Evolutionary conservation across 2,113 vertebrate genomes (phyloP), one percentile per base, ranked within the genome.

Genomic region (Siphamia tubifer): DNA sequence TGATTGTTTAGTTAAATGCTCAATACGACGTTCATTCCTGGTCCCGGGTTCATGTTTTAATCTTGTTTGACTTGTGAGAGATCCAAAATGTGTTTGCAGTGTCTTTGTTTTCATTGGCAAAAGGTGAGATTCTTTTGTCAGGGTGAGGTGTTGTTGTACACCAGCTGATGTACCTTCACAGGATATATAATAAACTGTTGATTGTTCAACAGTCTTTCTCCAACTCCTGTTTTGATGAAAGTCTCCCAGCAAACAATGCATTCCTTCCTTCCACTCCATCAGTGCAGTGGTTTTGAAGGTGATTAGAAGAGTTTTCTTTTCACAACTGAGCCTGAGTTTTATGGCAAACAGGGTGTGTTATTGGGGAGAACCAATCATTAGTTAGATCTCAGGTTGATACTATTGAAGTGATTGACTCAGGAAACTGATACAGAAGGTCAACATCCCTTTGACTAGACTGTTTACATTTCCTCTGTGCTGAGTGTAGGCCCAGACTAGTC

Each of bases 401-500:
- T 0, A 44, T 63, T 74, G 64, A 85, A 81, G 77, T 68, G 82
- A 86, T 76, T 84, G 82, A 86, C 49, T 87, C 69, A 76, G 74
- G 80, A 64, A 77, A 57, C 76, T 77, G 89, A 87, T 87, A 87
- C 43, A 75, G 65, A 74, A 75, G 74, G 81, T 87, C 77, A 85
- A 89, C 82, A 79, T 86, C 43, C 60, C 56, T 65, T 68, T 81
- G 67, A 83, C 67, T 44, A 54, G 34, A 36, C 57, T 87, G 68
- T 88, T 85, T 81, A 71, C 81, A 70, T 84, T 81, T 85, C 60
- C 74, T 83, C 43, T 81, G 68, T 55, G 75, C 68, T 17, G 62
- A 76, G 42, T 20, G 64, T 30, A 55, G 45, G 38, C 64, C 51
- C 5, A 61, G 55, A 54, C 45, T 19, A 8, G 45, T 20, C 42